A percentile compares a stretch with the other conserved stretches of the same genome.
Conservation (phyloP, 2,888 invertebrate species). For the Pachycephus smyrnensis region DNA sequence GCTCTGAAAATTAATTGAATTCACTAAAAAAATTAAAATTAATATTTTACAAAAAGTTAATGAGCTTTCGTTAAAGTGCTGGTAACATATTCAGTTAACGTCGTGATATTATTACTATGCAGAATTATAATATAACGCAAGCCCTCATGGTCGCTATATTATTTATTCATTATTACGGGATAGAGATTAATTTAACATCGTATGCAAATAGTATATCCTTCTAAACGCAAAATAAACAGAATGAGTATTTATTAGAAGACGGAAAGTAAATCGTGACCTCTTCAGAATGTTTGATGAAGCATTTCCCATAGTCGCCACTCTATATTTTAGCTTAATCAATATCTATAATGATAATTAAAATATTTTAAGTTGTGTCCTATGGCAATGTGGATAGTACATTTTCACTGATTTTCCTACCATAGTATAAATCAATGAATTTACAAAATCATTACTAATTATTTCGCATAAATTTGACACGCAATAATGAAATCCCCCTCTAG, state of each 20-base stretch:
- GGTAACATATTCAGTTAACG: not conserved
- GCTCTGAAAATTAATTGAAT: not conserved
- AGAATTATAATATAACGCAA: not conserved
- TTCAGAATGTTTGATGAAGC: not conserved
- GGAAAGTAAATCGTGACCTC: not conserved
- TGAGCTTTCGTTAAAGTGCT: not conserved
- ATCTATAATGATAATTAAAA: not conserved
- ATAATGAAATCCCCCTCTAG: no score
- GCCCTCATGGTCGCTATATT: not conserved
- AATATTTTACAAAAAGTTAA: not conserved
- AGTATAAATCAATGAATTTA: no score
- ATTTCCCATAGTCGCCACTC: not conserved
- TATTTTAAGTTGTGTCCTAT: not conserved
- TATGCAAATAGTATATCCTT: not conserved
- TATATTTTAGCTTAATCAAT: not conserved
- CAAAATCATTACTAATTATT: not conserved
- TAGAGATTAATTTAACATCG: not conserved
- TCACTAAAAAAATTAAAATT: not conserved
- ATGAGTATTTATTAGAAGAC: not conserved
- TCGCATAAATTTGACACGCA: not conserved
- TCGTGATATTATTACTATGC: not conserved
- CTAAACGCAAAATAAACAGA: not conserved
- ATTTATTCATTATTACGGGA: not conserved
- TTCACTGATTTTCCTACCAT: no score
- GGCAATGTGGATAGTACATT: no score